These are phyloP conservation scores for Rousettus madagascariensis DNA, from an alignment of 2,797 vertebrate genomes.

Conservation along the genomic window DNA sequence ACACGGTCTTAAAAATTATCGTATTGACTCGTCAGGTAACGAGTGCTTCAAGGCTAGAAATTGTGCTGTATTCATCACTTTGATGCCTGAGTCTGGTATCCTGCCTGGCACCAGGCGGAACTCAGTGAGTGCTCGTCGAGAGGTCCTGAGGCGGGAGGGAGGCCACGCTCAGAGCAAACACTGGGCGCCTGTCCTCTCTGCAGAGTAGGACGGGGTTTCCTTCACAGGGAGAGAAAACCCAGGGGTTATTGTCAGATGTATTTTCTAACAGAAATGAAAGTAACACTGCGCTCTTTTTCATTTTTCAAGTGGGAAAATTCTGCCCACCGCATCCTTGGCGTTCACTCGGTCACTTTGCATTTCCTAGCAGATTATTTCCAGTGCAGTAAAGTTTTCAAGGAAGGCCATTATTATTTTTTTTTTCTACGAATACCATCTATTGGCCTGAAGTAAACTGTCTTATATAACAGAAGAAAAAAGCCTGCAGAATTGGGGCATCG, in stretches of 20 bases:
- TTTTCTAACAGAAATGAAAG: background rate
- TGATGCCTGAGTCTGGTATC: accelerated
- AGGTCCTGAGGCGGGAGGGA: background rate
- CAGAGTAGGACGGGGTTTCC: background rate
- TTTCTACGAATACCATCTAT: background rate
- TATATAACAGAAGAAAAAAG: background rate
- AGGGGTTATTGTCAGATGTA: background rate
- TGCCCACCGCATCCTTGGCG: background rate
- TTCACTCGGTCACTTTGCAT: background rate
- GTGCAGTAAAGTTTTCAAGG: background rate
- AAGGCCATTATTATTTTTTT: background rate
- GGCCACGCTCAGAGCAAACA: accelerated
- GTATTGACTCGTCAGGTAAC: background rate
- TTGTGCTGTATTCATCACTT: accelerated
- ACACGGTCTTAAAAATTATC: background rate
- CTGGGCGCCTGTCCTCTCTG: background rate
- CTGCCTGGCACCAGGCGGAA: background rate
- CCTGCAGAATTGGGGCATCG: background rate
- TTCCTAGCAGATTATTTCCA: background rate
- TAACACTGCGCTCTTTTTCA: background rate
- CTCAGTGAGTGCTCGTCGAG: background rate
- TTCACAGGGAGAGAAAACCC: background rate
- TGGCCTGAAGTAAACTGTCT: background rate
- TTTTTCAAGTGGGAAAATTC: background rate
- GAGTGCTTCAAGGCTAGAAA: background rate